phyloP scores from a whole-genome alignment of 2,113 vertebrate species.

The Lota lota region DNA sequence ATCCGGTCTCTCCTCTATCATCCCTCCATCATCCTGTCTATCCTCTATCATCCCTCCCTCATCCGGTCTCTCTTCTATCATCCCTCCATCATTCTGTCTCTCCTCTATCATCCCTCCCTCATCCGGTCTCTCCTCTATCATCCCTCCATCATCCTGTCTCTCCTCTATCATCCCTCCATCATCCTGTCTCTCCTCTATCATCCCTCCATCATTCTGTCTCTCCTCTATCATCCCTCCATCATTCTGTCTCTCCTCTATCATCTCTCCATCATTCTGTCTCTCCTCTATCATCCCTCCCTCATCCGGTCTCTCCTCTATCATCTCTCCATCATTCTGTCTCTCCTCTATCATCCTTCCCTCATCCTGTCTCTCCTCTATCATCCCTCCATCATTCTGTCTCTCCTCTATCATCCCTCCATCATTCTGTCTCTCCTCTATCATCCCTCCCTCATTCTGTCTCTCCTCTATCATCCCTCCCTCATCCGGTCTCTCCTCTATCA shows the following conservation, averaged over 20 bases:
- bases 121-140: not conserved
- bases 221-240: no score
- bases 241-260: not conserved
- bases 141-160: no score
- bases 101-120: not conserved
- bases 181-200: no score
- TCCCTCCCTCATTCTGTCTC: no score
- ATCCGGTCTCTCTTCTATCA: not conserved
- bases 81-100: not conserved
- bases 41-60: no score
- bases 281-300: not conserved
- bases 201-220: not conserved
- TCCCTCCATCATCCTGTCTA: not conserved
- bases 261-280: not conserved
- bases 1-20: not conserved
- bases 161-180: not conserved
- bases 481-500: not conserved
- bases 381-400: slow-evolving; percentile 10
- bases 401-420: not conserved
- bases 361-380: not conserved
- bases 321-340: not conserved
- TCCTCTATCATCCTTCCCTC: not conserved
- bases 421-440: slow-evolving; percentile 55
- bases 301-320: no score
- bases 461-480: not conserved